These are phyloP conservation scores for Mesorhabditis spiculigera DNA, from an alignment of 2,888 invertebrate species.

Conservation along the genomic window DNA sequence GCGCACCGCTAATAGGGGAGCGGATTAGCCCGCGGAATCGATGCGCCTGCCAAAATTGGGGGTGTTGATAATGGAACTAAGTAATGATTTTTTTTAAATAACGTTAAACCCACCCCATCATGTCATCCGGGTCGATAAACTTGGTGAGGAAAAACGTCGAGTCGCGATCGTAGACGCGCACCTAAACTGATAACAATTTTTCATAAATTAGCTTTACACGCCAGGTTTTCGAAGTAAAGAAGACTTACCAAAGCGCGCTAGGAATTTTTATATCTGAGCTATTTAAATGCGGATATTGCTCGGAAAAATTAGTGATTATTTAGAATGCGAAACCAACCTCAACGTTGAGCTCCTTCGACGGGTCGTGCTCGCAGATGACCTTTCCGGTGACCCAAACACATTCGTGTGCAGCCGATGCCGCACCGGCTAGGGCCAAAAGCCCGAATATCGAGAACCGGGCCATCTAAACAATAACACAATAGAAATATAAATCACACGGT, in stretches of 20 bases:
- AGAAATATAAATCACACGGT: too few relatives aligned
- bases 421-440: too few relatives aligned
- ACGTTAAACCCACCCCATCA: constrained; percentile 47
- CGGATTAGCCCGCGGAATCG: too few relatives aligned
- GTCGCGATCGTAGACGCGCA: constrained; percentile 51
- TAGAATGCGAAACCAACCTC: constrained; percentile 31
- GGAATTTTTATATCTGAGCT: too few relatives aligned
- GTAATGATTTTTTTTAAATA: not conserved
- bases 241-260: not conserved
- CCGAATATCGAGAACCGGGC: too few relatives aligned
- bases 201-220: not conserved
- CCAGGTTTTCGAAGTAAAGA: constrained; percentile 5
- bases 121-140: constrained; percentile 54
- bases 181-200: constrained; percentile 16
- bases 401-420: constrained; percentile 15
- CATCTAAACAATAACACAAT: too few relatives aligned
- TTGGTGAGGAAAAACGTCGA: constrained; percentile 34
- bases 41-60: too few relatives aligned
- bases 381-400: constrained; percentile 54
- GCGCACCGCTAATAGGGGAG: too few relatives aligned
- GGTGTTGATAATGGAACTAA: not conserved
- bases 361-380: constrained; percentile 46
- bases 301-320: not conserved
- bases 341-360: constrained; percentile 49
- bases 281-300: not conserved